phyloP scores from a whole-genome alignment of 1,140 invertebrate species.

The Homalodisca vitripennis region DNA sequence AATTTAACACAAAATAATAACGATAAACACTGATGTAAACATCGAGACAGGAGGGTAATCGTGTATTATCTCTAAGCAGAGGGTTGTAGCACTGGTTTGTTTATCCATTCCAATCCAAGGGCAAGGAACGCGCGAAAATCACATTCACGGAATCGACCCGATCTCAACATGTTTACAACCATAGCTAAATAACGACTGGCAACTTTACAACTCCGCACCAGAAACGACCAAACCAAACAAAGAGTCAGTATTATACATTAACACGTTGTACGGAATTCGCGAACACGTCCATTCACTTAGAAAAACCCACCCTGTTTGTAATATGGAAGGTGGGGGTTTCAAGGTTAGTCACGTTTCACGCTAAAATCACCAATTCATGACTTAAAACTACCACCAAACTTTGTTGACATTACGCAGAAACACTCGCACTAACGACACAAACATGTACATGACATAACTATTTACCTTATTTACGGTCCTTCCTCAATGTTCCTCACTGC shows the following conservation, averaged over 20 bases:
- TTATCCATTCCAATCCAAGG: conserved; percentile 3
- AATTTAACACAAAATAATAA: too few species aligned
- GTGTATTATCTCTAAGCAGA: too few species aligned
- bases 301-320: conserved; percentile 14
- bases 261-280: too few species aligned
- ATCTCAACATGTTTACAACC: not conserved
- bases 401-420: not conserved
- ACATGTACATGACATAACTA: not conserved
- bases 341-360: not conserved
- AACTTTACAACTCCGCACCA: not conserved
- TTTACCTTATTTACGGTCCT: conserved; percentile 19
- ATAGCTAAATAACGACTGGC: not conserved
- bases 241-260: not conserved
- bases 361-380: conserved; percentile 5
- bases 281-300: not conserved
- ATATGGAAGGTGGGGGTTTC: not conserved
- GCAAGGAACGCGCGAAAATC: conserved; percentile 1
- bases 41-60: too few species aligned
- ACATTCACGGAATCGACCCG: too few species aligned
- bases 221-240: not conserved
- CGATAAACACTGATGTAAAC: too few species aligned
- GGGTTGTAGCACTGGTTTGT: conserved; percentile 4
- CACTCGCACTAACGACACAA: not conserved
- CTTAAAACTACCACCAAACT: not conserved
- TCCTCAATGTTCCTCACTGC: conserved; percentile 7